phyloP scores from a whole-genome alignment of 2,113 vertebrate genomes.

The Ramphastos sulfuratus region DNA sequence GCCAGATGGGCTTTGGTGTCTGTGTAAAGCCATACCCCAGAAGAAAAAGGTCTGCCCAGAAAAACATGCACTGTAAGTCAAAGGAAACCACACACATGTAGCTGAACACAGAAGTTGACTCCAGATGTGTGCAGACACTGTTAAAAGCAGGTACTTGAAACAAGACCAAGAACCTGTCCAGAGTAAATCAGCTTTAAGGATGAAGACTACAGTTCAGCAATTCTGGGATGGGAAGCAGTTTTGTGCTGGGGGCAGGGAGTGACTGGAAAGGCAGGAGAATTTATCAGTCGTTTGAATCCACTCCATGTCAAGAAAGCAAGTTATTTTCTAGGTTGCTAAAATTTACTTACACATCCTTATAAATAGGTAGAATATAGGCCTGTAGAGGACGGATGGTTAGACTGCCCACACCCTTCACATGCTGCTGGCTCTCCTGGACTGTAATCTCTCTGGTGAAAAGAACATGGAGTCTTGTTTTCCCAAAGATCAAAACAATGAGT shows the following conservation, averaged over 20 bases:
- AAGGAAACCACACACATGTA: neutral
- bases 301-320: neutral
- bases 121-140: neutral
- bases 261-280: neutral
- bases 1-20: fast-evolving
- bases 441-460: neutral
- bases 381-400: neutral
- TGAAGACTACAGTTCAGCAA: neutral
- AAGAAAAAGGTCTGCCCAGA: neutral
- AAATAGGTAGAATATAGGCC: fast-evolving
- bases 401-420: neutral
- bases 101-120: neutral
- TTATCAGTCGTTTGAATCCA: neutral
- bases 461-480: neutral
- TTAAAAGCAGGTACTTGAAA: neutral
- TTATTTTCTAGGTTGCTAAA: neutral
- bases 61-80: neutral
- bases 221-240: neutral
- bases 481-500: neutral
- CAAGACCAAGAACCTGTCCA: neutral
- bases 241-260: neutral
- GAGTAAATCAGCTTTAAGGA: neutral
- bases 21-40: neutral
- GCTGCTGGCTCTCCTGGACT: neutral
- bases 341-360: fast-evolving